phyloP scores from a whole-genome alignment of 2,797 vertebrate species.

The Harpagifer antarcticus region DNA sequence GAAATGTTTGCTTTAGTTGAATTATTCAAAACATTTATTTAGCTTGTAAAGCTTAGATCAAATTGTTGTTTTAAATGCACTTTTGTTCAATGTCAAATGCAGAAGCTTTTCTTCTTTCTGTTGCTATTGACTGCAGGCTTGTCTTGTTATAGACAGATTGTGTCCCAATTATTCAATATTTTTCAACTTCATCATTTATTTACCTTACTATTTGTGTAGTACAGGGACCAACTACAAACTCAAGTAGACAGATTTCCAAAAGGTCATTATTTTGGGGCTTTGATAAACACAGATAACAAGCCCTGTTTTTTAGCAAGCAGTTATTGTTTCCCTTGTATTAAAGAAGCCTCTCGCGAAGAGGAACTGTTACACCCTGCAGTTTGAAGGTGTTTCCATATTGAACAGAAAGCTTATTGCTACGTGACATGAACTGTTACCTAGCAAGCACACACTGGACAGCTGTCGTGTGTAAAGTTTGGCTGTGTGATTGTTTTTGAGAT shows the following conservation, averaged over 20 bases:
- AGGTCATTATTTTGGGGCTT: not conserved
- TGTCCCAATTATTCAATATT: not conserved
- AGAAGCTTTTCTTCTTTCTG: conserved; percentile 26
- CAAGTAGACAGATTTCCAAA: not conserved
- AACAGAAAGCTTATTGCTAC: too few relatives aligned
- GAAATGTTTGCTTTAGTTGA: conserved; percentile 91
- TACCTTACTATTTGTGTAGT: not conserved
- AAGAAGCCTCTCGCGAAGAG: too few relatives aligned
- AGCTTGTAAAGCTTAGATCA: conserved; percentile 88
- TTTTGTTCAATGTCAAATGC: conserved; percentile 26
- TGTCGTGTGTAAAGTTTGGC: too few relatives aligned
- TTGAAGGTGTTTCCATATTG: too few relatives aligned
- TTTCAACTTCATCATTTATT: not conserved
- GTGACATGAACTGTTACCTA: too few relatives aligned
- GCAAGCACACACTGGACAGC: too few relatives aligned
- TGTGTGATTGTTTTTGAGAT: too few relatives aligned
- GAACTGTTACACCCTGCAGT: too few relatives aligned
- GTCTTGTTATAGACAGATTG: not conserved
- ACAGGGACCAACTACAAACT: not conserved
- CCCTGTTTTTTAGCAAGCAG: conserved; percentile 4
- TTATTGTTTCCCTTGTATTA: not conserved
- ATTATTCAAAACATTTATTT: conserved; percentile 92
- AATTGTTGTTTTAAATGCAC: conserved; percentile 73
- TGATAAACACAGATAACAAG: not conserved
- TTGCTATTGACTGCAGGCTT: conserved; percentile 15